phyloP scores from a whole-genome alignment of 2,797 vertebrate genomes.

The Thunnus albacares region DNA sequence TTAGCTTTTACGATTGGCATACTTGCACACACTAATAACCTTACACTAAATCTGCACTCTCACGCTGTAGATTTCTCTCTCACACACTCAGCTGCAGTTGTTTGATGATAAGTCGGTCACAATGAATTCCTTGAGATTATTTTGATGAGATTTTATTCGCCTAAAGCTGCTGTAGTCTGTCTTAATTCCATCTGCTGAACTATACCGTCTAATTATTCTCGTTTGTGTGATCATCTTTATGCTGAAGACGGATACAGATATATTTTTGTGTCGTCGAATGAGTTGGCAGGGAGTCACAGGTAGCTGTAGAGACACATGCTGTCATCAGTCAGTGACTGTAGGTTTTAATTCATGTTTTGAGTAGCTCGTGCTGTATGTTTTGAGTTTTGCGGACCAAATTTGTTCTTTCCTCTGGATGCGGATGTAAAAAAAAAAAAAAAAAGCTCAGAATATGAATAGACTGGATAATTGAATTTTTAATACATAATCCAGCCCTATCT shows the following conservation, averaged over 20 bases:
- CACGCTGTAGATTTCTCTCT: conserved; percentile 25
- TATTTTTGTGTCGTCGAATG: conserved; percentile 7
- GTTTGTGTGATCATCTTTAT: conserved; percentile 25
- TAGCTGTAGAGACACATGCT: conserved; percentile 16
- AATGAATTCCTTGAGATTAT: conserved; percentile 56
- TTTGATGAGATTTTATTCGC: conserved; percentile 50
- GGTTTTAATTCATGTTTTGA: conserved; percentile 3
- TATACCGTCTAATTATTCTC: conserved; percentile 13
- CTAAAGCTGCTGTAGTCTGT: conserved; percentile 54
- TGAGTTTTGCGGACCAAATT: conserved; percentile 68
- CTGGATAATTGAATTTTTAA: conserved; percentile 12
- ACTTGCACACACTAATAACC: conserved; percentile 12
- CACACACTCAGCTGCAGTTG: conserved; percentile 17
- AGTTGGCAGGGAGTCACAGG: conserved; percentile 8
- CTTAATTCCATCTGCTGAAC: conserved; percentile 33
- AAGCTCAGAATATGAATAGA: background rate
- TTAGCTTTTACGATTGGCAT: conserved; percentile 22
- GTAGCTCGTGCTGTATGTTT: conserved; percentile 26
- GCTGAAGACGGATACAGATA: conserved; percentile 17
- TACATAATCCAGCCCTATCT: background rate
- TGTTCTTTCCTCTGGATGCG: conserved; percentile 32
- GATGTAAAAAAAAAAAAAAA: background rate
- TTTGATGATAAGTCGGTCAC: conserved; percentile 26
- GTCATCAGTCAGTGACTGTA: background rate
- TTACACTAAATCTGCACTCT: conserved; percentile 13